Conservation (phyloP, 1,140 invertebrate species). For the Hyles vespertilio region DNA sequence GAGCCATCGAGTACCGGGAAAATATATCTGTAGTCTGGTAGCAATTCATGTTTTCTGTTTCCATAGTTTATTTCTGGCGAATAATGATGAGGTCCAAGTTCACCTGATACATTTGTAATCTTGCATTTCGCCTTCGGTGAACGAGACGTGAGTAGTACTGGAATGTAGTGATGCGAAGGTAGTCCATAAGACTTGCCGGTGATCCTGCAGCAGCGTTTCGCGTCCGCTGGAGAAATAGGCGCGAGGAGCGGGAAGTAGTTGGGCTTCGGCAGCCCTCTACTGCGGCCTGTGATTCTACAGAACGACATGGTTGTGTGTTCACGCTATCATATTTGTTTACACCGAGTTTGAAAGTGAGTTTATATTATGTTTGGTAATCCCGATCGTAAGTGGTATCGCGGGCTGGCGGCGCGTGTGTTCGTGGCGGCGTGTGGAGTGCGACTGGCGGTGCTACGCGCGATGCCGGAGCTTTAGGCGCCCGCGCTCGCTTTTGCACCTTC, state of each 20-base stretch:
- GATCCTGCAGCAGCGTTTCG: conserved; percentile 86
- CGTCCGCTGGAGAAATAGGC: conserved; percentile 87
- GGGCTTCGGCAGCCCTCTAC: conserved; percentile 86
- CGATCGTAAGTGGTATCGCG: conserved; percentile 31
- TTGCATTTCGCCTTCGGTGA: conserved; percentile 78
- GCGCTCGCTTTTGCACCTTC: conserved; percentile 59
- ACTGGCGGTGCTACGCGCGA: conserved; percentile 38
- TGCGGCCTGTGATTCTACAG: conserved; percentile 89
- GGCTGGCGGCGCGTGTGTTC: conserved; percentile 41
- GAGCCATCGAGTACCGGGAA: conserved; percentile 82
- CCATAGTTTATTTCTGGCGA: conserved; percentile 78
- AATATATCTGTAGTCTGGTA: conserved; percentile 84
- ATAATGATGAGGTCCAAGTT: conserved; percentile 77
- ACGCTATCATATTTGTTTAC: conserved; percentile 63
- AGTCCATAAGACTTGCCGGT: conserved; percentile 88
- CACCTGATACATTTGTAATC: conserved; percentile 79
- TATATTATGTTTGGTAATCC: conserved; percentile 32
- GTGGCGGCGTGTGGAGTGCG: conserved; percentile 34
- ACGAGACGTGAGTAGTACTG: conserved; percentile 80
- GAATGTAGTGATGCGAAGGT: conserved; percentile 87
- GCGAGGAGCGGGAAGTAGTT: conserved; percentile 90
- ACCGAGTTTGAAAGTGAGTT: conserved; percentile 26
- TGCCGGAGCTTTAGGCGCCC: conserved; percentile 30
- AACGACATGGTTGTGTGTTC: conserved; percentile 77
- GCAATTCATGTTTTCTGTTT: conserved; percentile 79